These are phyloP conservation scores for Pseudochaenichthys georgianus DNA, from an alignment of 2,797 vertebrate genomes.

Conservation along the genomic window DNA sequence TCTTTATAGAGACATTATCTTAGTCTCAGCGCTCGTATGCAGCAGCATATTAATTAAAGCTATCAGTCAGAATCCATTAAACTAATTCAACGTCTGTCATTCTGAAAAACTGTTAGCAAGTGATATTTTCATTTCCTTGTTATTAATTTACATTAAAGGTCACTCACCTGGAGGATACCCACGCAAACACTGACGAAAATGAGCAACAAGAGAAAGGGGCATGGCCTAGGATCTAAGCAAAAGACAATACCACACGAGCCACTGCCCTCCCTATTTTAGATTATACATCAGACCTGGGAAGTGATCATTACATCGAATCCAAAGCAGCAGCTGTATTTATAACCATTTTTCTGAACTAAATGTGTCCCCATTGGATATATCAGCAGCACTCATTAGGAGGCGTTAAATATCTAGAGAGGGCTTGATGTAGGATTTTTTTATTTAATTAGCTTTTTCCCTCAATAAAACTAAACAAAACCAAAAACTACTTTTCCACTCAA, in stretches of 20 bases:
- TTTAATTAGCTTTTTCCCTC: slow-evolving; percentile 36
- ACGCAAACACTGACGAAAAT: slow-evolving; percentile 25
- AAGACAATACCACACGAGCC: slow-evolving; percentile 7
- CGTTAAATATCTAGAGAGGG: slow-evolving; percentile 13
- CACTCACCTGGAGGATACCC: slow-evolving; percentile 44
- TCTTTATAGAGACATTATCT: slow-evolving; percentile 37
- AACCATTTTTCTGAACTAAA: slow-evolving; percentile 38
- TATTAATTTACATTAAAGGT: slow-evolving; percentile 43
- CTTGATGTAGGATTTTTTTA: slow-evolving; percentile 32
- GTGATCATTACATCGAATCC: slow-evolving; percentile 45
- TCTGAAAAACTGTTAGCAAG: slow-evolving; percentile 16
- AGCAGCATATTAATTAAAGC: slow-evolving; percentile 21
- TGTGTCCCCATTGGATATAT: slow-evolving; percentile 9
- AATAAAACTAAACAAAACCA: slow-evolving; percentile 34
- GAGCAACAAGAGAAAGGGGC: slow-evolving; percentile 11
- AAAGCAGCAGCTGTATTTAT: slow-evolving; percentile 54
- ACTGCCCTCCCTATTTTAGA: slow-evolving; percentile 31
- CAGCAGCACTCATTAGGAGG: slow-evolving; percentile 29
- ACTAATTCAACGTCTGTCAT: slow-evolving; percentile 26
- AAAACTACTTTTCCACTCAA: slow-evolving; percentile 26
- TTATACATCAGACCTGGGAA: slow-evolving; percentile 46
- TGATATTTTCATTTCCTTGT: slow-evolving; percentile 19
- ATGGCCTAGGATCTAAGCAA: slow-evolving; percentile 23
- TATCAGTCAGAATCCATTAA: slow-evolving; percentile 36
- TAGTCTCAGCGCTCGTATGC: not conserved